These are phyloP conservation scores for Spermophilus dauricus DNA, from an alignment of 2,113 vertebrate species.

Conservation along the genomic window DNA sequence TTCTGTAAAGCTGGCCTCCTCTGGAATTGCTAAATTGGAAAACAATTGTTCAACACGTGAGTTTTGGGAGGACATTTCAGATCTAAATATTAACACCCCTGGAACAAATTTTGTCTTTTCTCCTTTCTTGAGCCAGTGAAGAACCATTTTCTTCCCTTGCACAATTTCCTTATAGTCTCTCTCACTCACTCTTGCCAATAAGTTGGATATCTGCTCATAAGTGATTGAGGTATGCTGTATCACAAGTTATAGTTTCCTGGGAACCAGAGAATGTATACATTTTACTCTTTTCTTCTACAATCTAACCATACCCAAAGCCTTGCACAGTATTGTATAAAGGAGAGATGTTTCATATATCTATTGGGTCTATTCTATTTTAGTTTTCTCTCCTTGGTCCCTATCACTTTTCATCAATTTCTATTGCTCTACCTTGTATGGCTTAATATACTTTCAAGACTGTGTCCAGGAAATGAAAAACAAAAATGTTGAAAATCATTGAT, in stretches of 20 bases:
- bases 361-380: not conserved
- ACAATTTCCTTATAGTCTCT: not conserved
- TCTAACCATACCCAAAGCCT: not conserved
- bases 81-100: not conserved
- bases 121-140: not conserved
- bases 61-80: not conserved
- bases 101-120: not conserved
- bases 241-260: not conserved
- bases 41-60: not conserved
- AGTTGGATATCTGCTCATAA: not conserved
- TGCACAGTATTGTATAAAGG: not conserved
- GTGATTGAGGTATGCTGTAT: not conserved
- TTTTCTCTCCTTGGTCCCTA: not conserved
- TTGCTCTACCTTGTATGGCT: not conserved
- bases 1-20: not conserved
- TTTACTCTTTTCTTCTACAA: not conserved
- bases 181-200: not conserved
- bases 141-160: not conserved
- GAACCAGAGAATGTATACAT: fast-evolving
- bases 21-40: not conserved
- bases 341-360: not conserved
- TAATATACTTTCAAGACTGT: not conserved
- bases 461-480: not conserved
- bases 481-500: not conserved
- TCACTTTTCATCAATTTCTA: not conserved